Evolutionary conservation across 2,797 vertebrate species (phyloP).

Genomic region (Acipenser oxyrinchus): DNA sequence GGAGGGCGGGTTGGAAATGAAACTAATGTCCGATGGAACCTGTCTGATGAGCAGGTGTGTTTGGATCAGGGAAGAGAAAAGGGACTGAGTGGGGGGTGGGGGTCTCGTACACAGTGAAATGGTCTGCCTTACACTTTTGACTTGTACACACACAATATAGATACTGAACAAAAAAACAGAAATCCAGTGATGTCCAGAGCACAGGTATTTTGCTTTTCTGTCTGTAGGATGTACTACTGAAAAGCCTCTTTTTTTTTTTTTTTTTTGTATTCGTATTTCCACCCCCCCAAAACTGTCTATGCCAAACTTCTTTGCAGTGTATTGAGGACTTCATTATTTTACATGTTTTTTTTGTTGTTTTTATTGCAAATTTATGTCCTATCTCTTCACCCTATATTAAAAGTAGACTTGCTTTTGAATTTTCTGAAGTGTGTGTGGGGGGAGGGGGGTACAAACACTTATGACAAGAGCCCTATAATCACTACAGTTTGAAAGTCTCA

Average conservation of each 20-base stretch:
- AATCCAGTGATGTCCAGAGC: slow-evolving; percentile 35
- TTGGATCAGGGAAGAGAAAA: slow-evolving; percentile 14
- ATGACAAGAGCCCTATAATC: no score
- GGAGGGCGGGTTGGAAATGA: background rate
- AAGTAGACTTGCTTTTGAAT: slow-evolving; percentile 20
- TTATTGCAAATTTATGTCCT: slow-evolving; percentile 29
- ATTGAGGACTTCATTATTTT: slow-evolving; percentile 50
- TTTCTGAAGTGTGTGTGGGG: no score
- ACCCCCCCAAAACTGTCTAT: slow-evolving; percentile 50
- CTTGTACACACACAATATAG: slow-evolving; percentile 50
- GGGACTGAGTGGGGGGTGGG: slow-evolving; percentile 23
- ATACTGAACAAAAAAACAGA: slow-evolving; percentile 39
- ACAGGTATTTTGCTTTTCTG: slow-evolving; percentile 48
- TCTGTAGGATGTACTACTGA: slow-evolving; percentile 66
- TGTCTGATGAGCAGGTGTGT: background rate
- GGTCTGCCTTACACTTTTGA: slow-evolving; percentile 78
- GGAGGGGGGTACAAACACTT: no score
- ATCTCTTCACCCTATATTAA: slow-evolving; percentile 41
- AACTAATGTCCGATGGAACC: background rate
- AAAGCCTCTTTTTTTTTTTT: slow-evolving; percentile 37
- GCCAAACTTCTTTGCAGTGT: slow-evolving; percentile 69
- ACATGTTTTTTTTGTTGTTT: slow-evolving; percentile 38
- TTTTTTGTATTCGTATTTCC: slow-evolving; percentile 33
- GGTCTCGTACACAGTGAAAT: slow-evolving; percentile 48
- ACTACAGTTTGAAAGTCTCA: no score